phyloP scores from a whole-genome alignment of 2,797 vertebrate genomes.

The Benthosema pterotum region DNA sequence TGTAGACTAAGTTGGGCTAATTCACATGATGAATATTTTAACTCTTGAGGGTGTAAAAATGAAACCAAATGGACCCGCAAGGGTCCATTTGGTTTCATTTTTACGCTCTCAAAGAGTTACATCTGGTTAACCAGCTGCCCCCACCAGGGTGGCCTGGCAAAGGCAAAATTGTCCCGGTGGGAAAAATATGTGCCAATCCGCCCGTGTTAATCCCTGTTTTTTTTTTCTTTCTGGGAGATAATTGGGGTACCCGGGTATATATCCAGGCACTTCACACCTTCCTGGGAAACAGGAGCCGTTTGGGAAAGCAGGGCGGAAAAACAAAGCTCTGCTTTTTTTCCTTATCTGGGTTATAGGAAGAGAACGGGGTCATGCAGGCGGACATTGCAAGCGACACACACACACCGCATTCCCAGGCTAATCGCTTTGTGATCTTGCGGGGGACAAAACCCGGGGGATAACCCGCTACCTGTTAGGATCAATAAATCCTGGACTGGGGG shows the following conservation, averaged over 20 bases:
- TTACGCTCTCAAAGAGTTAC: no score
- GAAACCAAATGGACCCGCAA: no score
- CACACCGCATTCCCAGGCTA: background rate
- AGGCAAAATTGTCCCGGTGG: no score
- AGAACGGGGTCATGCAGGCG: background rate
- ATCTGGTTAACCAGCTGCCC: no score
- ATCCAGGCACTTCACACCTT: slow-evolving; percentile 14
- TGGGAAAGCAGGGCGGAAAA: background rate
- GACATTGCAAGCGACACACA: background rate
- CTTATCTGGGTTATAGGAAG: background rate
- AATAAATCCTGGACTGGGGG: slow-evolving; percentile 3
- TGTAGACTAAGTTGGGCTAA: no score
- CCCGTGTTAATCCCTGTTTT: no score
- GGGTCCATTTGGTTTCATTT: no score
- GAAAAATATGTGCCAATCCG: no score
- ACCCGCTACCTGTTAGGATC: slow-evolving; percentile 9
- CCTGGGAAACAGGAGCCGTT: background rate
- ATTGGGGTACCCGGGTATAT: slow-evolving; percentile 17
- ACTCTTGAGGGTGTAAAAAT: no score
- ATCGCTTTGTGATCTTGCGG: background rate
- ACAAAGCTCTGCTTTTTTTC: background rate
- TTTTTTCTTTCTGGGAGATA: slow-evolving; percentile 20
- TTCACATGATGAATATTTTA: no score
- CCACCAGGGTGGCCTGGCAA: no score
- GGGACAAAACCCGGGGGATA: background rate